phyloP scores from a whole-genome alignment of 2,113 vertebrate species.

The Orthonyx spaldingii region DNA sequence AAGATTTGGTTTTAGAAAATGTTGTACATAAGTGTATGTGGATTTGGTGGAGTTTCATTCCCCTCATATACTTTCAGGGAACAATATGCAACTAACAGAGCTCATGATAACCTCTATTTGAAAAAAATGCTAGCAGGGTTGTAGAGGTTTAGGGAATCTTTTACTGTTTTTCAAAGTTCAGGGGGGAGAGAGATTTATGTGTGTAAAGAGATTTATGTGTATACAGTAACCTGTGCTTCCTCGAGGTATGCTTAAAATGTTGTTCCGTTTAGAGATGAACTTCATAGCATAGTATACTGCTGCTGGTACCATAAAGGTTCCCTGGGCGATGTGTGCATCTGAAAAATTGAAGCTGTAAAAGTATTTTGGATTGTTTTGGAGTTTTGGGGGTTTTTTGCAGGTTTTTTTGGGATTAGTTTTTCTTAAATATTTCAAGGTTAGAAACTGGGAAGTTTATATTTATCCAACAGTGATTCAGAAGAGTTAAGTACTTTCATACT shows the following conservation, averaged over 20 bases:
- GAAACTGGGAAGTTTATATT: background rate
- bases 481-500: background rate
- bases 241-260: background rate
- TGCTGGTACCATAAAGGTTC: background rate
- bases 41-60: background rate
- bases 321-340: background rate
- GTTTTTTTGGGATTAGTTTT: background rate
- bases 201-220: background rate
- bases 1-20: background rate
- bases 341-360: background rate
- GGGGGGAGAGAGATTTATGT: background rate
- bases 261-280: background rate
- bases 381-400: no score
- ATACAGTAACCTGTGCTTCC: background rate
- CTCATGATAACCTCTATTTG: background rate
- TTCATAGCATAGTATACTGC: background rate
- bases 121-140: background rate
- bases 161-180: background rate
- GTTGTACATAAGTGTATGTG: fast-evolving
- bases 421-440: background rate
- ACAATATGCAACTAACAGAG: background rate
- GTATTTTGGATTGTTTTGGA: background rate
- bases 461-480: background rate
- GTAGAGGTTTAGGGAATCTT: background rate
- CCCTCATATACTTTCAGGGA: background rate